A percentile compares a stretch with the other conserved stretches of the same genome.
Conservation (phyloP, 1,140 invertebrate species). For the Tetramorium alpestre region DNA sequence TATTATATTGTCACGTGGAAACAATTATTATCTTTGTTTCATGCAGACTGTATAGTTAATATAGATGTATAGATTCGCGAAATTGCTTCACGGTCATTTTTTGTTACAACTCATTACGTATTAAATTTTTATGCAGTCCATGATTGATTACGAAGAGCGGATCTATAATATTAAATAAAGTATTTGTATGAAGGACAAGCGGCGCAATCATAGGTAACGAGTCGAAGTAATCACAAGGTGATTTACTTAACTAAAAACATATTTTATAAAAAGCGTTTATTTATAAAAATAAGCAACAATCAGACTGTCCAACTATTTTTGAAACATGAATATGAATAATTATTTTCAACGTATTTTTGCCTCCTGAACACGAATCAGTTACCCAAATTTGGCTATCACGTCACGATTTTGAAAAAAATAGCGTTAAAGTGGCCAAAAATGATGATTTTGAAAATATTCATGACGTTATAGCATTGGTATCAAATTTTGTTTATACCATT, state of each 20-base stretch:
- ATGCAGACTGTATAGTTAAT: not conserved
- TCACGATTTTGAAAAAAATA: no score
- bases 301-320: no score
- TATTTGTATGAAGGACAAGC: conserved; percentile 18
- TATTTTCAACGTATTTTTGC: no score
- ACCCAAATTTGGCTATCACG: no score
- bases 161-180: conserved; percentile 35
- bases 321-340: no score
- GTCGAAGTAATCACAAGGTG: not conserved
- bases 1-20: not conserved
- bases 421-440: no score
- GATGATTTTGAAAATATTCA: no score
- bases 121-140: conserved; percentile 12
- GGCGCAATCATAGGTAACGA: not conserved
- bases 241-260: not conserved
- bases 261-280: not conserved
- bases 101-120: not conserved
- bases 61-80: no score
- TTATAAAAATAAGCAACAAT: not conserved
- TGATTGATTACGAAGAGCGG: conserved; percentile 42
- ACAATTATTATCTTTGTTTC: not conserved
- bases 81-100: not conserved
- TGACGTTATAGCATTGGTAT: no score
- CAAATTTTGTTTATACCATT: no score
- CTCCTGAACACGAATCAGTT: no score